A percentile compares a stretch with the other conserved stretches of the same genome.
Conservation (phyloP, 1,140 invertebrate genomes). For the Drosophila paulistorum region DNA sequence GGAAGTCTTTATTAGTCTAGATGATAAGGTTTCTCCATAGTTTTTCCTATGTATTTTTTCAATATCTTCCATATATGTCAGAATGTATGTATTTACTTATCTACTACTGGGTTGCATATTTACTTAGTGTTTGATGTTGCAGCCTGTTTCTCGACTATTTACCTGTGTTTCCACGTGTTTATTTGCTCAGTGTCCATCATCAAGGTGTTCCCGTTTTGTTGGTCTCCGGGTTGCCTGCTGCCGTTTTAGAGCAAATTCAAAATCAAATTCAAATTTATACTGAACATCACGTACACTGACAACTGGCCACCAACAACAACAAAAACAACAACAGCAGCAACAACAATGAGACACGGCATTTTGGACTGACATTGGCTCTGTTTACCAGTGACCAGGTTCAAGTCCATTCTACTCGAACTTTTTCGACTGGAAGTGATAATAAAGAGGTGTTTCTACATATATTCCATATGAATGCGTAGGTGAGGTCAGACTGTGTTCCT, state of each 20-base stretch:
- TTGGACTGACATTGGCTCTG: constrained; percentile 22
- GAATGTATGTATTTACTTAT: constrained; percentile 17
- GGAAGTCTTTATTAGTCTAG: too few relatives aligned
- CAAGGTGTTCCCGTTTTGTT: constrained; percentile 37
- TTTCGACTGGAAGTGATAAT: constrained; percentile 70
- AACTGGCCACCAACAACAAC: constrained; percentile 36
- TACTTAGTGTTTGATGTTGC: constrained; percentile 32
- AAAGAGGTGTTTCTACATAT: constrained; percentile 53
- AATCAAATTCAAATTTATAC: constrained; percentile 81
- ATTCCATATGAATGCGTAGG: constrained; percentile 47
- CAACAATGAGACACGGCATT: constrained; percentile 45
- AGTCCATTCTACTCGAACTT: constrained; percentile 26
- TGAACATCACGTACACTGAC: constrained; percentile 72
- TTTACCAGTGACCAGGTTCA: constrained; percentile 28
- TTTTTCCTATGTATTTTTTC: not conserved
- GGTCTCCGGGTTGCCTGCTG: constrained; percentile 42
- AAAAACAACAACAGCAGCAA: constrained; percentile 57
- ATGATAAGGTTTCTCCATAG: not conserved
- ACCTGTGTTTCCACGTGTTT: constrained; percentile 49
- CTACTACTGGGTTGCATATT: constrained; percentile 57
- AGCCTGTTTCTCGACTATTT: constrained; percentile 37
- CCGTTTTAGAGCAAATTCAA: constrained; percentile 75
- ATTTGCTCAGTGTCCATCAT: constrained; percentile 68
- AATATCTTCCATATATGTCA: not conserved
- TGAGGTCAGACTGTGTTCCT: constrained; percentile 41